phyloP scores from a whole-genome alignment of 2,797 vertebrate genomes.

The Oreortyx pictus region DNA sequence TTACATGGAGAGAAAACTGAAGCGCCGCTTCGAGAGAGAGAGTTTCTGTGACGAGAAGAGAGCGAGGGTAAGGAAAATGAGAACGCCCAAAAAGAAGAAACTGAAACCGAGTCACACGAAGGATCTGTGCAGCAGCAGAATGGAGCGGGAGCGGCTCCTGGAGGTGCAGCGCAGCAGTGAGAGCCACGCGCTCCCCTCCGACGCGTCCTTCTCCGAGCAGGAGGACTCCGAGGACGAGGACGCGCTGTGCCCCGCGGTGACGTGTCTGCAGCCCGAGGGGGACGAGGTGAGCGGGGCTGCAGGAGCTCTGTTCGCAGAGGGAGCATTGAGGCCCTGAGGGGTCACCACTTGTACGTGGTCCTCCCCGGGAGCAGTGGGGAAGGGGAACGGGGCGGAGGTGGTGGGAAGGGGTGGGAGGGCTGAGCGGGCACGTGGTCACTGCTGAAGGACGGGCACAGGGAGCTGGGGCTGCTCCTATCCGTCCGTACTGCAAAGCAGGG shows the following conservation, averaged over 20 bases:
- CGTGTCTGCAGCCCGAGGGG: constrained; percentile 95
- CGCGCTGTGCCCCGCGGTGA: constrained; percentile 93
- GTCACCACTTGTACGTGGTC: accelerated
- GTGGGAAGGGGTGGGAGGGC: not conserved
- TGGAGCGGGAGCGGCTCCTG: constrained; percentile 71
- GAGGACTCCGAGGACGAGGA: constrained; percentile 96
- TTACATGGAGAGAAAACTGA: constrained; percentile 86
- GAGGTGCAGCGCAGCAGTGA: constrained; percentile 69
- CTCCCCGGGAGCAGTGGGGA: not conserved
- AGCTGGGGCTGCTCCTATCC: not conserved
- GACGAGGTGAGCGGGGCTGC: constrained; percentile 87
- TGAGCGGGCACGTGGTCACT: accelerated
- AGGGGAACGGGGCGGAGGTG: not conserved
- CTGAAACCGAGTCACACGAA: constrained; percentile 84
- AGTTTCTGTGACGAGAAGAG: constrained; percentile 75
- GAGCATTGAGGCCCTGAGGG: too few relatives aligned
- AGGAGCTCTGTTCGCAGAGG: not conserved
- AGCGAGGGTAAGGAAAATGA: constrained; percentile 79
- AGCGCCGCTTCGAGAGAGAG: constrained; percentile 89
- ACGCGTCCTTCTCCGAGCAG: constrained; percentile 84
- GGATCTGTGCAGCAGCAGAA: constrained; percentile 78
- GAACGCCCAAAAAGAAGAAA: constrained; percentile 90
- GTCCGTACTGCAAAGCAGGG: accelerated
- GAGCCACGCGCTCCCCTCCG: constrained; percentile 81
- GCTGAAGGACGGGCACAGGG: not conserved